Conservation (phyloP, 2,797 vertebrate species). For the Bryconaethiops microstoma region DNA sequence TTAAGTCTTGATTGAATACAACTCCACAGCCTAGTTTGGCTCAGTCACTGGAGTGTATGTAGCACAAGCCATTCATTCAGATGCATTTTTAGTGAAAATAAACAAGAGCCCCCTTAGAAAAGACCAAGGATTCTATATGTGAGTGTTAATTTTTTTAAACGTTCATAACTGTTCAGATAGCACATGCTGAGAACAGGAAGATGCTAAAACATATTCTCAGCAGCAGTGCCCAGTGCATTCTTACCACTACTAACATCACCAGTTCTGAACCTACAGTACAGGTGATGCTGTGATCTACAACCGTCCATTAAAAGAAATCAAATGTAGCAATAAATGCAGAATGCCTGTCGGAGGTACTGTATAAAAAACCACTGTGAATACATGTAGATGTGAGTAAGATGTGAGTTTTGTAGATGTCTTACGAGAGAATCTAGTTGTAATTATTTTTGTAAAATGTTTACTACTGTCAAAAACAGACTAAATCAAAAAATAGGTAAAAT, state of each 20-base stretch:
- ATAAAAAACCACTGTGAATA: neutral
- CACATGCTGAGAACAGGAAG: too few species aligned
- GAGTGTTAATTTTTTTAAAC: too few species aligned
- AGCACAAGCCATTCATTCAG: too few species aligned
- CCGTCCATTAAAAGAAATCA: neutral
- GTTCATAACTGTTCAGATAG: too few species aligned
- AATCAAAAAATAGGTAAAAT: neutral
- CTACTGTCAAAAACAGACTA: neutral
- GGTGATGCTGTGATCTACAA: neutral
- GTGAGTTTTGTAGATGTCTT: neutral
- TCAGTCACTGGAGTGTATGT: too few species aligned
- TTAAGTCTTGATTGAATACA: too few species aligned
- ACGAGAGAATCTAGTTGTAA: neutral
- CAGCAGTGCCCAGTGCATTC: neutral
- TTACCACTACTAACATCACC: too few species aligned
- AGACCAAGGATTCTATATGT: too few species aligned
- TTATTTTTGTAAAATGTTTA: constrained; percentile 37
- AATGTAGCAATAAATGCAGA: neutral
- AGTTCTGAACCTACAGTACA: too few species aligned
- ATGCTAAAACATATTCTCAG: neutral
- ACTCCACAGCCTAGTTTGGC: too few species aligned
- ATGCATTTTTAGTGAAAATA: too few species aligned
- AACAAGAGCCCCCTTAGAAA: too few species aligned
- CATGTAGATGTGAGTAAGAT: neutral
- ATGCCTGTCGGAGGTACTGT: neutral